Percentiles rank a stretch among this genome's conserved stretches.
phyloP scores from a whole-genome alignment of 2,888 invertebrate species.

The Drosophila robusta region DNA sequence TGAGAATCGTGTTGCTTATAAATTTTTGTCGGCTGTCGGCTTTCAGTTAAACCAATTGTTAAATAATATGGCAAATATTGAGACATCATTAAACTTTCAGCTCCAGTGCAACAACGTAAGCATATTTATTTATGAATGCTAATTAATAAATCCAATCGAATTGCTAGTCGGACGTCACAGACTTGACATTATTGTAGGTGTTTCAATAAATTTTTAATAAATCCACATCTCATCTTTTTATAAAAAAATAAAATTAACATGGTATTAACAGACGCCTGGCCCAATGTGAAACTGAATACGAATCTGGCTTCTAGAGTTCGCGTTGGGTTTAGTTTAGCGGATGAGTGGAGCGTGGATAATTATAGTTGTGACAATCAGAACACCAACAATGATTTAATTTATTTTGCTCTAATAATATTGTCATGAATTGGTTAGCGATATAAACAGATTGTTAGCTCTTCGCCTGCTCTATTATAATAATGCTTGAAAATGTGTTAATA shows the following conservation, averaged over 20 bases:
- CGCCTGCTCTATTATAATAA: constrained; percentile 10
- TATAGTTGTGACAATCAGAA: constrained; percentile 40
- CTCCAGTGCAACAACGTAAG: constrained; percentile 39
- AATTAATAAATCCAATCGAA: constrained; percentile 55
- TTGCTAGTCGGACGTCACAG: constrained; percentile 53
- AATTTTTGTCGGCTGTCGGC: constrained; percentile 42
- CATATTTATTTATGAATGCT: constrained; percentile 57
- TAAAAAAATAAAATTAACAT: constrained; percentile 14
- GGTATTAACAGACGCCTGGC: background rate
- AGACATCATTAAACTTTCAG: constrained; percentile 65
- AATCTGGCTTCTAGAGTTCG: background rate
- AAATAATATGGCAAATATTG: constrained; percentile 67
- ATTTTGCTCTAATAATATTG: constrained; percentile 58
- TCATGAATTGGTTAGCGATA: constrained; percentile 57
- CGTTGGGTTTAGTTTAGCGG: background rate
- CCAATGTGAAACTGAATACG: background rate
- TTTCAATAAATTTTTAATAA: background rate
- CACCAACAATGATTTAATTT: constrained; percentile 18
- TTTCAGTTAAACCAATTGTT: constrained; percentile 41
- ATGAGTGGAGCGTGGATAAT: constrained; percentile 48
- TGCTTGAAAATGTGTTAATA: constrained; percentile 42
- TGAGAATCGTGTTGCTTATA: constrained; percentile 57
- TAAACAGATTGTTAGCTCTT: constrained; percentile 22
- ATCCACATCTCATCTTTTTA: constrained; percentile 8
- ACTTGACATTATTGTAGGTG: constrained; percentile 10